Base-by-base conservation (phyloP, 1,140 invertebrate species). In the Mizuhopecten yessoensis region DNA sequence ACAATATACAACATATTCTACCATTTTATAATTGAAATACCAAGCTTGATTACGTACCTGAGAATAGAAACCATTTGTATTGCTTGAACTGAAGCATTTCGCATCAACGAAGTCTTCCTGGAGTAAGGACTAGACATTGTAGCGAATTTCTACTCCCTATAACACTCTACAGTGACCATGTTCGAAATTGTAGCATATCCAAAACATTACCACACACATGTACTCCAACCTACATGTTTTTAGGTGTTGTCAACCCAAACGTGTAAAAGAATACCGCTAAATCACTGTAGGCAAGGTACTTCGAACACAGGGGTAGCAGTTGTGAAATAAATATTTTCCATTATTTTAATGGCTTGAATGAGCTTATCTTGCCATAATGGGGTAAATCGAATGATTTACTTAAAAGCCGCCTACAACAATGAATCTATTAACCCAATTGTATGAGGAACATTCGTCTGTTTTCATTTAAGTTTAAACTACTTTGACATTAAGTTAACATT, bases 341-440 rank as follows among this genome's bases (percentile, higher is more conserved):
- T 29, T 29, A 75, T 75, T 75, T 75, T n/a, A 75, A 75, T 29
- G 57, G 29, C 57, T 5, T 75, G 23, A 75, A 75, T 75, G 29
- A 29, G 57, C 23, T 75, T 29, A 75, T 75, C 57, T n/a, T 75
- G 57, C 29, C n/a, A n/a, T 75, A 75, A 3, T 0, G 11, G 23
- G 7, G 57, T 75, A 75, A 75, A 75, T 75, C 57, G 57, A 75
- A 75, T 23, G 57, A 75, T 75, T 75, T 75, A 75, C n/a, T 29
- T 75, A 75, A 75, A 75, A 1, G 23, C 57, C n/a, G 57, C 1
- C 23, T 5, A 75, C 57, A 75, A 75, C 57, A 75, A 75, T 29
- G 29, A n/a, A 29, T n/a, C 57, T 5, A n/a, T 75, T 75, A 75
- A n/a, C n/a, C n/a, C 11, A 75, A 75, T 75, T 75, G 57, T 75